Conservation (phyloP, 2,888 invertebrate genomes). For the Ypsolopha scabrella region DNA sequence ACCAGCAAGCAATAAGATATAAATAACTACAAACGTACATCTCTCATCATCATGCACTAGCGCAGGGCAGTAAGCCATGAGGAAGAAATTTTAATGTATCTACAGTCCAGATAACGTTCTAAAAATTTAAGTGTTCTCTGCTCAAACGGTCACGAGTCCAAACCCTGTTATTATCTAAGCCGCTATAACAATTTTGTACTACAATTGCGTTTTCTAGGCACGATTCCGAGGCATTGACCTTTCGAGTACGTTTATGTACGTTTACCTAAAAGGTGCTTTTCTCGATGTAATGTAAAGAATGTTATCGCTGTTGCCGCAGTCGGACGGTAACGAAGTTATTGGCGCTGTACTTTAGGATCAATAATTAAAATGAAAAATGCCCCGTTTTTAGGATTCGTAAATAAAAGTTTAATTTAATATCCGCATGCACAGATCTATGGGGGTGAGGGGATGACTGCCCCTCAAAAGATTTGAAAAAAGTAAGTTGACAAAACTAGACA, state of each 20-base stretch:
- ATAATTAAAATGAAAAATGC: background rate
- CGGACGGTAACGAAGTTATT: background rate
- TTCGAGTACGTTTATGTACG: conserved; percentile 7
- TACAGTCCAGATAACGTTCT: background rate
- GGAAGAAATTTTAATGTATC: background rate
- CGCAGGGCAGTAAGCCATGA: background rate
- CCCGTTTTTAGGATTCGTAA: background rate
- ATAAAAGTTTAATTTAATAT: too few species aligned
- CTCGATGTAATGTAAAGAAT: background rate
- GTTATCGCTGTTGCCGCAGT: background rate
- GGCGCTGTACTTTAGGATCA: background rate
- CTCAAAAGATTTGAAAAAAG: too few species aligned
- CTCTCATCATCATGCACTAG: background rate
- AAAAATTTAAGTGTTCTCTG: conserved; percentile 10
- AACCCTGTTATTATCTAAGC: conserved; percentile 52
- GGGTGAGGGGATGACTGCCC: too few species aligned
- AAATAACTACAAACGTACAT: background rate
- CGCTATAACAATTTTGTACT: conserved; percentile 51
- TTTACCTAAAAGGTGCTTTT: conserved; percentile 5
- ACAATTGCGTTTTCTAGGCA: conserved; percentile 63
- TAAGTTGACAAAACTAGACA: too few species aligned
- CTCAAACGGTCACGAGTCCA: conserved; percentile 39
- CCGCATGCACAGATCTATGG: too few species aligned
- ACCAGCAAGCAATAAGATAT: background rate
- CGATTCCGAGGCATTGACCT: conserved; percentile 49